Evolutionary conservation across 2,797 vertebrate species (phyloP).

Genomic region (Leucoraja ocellata): DNA sequence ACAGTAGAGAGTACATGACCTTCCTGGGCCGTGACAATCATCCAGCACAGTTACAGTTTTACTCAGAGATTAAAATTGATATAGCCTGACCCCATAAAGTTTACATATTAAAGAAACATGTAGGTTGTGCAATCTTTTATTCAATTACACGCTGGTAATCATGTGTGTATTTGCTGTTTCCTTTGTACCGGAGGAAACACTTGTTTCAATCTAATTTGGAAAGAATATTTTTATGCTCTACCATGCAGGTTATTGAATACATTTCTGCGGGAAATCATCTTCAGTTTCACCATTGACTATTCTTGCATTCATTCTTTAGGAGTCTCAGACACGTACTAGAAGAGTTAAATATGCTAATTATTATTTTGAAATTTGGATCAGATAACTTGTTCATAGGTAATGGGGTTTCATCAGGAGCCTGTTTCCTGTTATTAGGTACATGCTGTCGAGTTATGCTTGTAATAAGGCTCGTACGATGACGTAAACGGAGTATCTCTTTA

Average conservation of each 20-base stretch:
- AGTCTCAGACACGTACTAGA: background rate
- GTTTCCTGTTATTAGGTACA: background rate
- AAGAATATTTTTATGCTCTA: background rate
- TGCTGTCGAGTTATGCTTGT: no score
- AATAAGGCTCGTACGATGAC: no score
- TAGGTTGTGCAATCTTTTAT: background rate
- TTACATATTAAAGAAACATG: background rate
- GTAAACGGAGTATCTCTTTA: no score
- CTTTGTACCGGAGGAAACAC: background rate
- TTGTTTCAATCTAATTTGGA: background rate
- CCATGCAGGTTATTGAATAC: no score
- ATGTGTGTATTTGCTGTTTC: background rate
- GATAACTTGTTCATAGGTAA: background rate
- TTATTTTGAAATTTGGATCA: background rate
- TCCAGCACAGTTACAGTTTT: background rate
- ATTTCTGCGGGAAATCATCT: no score
- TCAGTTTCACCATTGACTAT: no score
- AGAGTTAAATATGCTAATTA: background rate
- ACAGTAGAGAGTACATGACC: background rate
- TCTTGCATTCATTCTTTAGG: background rate
- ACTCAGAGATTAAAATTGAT: background rate
- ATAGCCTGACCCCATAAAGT: background rate
- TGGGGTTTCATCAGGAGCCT: background rate
- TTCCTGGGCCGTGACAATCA: background rate
- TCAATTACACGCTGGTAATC: background rate